Evolutionary conservation across 2,888 invertebrate genomes (phyloP).

Genomic region (Hemithea aestivaria): DNA sequence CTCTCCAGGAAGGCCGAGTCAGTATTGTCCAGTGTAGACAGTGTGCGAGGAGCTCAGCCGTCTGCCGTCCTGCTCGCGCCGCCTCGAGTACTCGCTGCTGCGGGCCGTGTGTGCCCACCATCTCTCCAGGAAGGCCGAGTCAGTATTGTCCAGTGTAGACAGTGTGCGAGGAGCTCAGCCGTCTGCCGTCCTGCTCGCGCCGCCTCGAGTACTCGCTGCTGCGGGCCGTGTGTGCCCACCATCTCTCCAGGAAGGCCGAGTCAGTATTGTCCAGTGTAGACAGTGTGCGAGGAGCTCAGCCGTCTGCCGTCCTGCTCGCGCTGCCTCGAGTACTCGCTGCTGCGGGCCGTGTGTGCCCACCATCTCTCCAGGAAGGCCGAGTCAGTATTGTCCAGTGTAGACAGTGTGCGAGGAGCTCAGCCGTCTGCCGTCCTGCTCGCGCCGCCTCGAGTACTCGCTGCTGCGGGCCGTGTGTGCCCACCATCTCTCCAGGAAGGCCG

Average conservation of each 20-base stretch:
- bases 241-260: conserved; percentile 82
- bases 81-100: conserved; percentile 79
- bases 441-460: conserved; percentile 70
- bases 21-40: conserved; percentile 88
- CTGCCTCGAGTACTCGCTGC: conserved; percentile 81
- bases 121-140: conserved; percentile 64
- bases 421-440: no score
- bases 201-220: no score
- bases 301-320: conserved; percentile 87
- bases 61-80: conserved; percentile 87
- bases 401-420: background rate
- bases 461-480: conserved; percentile 52
- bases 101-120: conserved; percentile 53
- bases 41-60: conserved; percentile 95
- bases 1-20: conserved; percentile 82
- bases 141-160: background rate
- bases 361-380: conserved; percentile 65
- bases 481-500: conserved; percentile 64
- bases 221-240: no score
- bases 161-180: background rate
- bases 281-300: conserved; percentile 94
- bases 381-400: conserved; percentile 23
- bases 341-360: conserved; percentile 50
- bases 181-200: no score
- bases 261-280: conserved; percentile 87